Conservation (phyloP, 2,113 vertebrate species). For the Tinamus guttatus region DNA sequence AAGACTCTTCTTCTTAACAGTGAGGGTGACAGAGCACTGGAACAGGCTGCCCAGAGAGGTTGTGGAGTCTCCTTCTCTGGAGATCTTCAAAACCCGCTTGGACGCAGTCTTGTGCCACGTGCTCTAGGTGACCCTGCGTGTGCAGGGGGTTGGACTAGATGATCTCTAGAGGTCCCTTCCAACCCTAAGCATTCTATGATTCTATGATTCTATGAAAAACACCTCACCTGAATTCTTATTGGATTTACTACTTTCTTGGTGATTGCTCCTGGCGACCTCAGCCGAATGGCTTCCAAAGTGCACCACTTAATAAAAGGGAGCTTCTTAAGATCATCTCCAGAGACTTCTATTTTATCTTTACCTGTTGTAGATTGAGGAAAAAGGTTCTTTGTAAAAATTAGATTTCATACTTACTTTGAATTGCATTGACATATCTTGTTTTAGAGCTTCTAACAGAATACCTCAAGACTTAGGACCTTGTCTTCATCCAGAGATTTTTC, state of each 20-base stretch:
- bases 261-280: conserved; percentile 83
- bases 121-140: too few relatives aligned
- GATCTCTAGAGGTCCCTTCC: too few relatives aligned
- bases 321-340: conserved; percentile 76
- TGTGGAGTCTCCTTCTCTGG: too few relatives aligned
- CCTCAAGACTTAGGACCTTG: neutral
- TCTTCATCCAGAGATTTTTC: neutral
- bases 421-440: neutral
- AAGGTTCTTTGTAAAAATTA: neutral
- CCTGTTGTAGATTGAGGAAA: conserved; percentile 44
- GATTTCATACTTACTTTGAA: neutral
- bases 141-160: too few relatives aligned
- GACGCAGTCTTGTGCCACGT: too few relatives aligned
- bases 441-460: neutral
- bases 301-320: conserved; percentile 83
- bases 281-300: conserved; percentile 81
- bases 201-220: too few relatives aligned
- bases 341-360: conserved; percentile 72
- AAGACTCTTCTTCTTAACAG: too few relatives aligned
- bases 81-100: too few relatives aligned
- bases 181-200: too few relatives aligned
- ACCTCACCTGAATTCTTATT: conserved; percentile 80
- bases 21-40: too few relatives aligned
- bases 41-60: too few relatives aligned
- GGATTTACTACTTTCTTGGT: conserved; percentile 83